Base-by-base conservation (phyloP, 2,113 vertebrate genomes). In the Notechis scutatus region DNA sequence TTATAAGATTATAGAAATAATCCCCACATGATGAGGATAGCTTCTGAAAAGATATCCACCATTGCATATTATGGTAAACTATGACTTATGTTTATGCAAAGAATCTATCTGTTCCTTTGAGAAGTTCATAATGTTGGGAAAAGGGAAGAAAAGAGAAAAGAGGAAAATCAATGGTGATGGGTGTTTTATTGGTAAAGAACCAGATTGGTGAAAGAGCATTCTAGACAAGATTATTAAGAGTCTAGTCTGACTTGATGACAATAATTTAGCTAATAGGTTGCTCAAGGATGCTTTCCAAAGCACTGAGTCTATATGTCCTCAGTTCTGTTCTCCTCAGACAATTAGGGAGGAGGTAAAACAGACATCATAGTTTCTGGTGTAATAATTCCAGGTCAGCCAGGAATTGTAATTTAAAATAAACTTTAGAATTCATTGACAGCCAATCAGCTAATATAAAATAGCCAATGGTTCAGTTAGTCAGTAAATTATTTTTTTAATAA, bases 391-490 rank as follows among this genome's bases (percentile, higher is more conserved):
- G 14, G n/a, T 39, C 34, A 74, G 15, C 69, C 69, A 74, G 69
- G 14, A 20, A 34, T 74, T 74, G 69, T 74, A 74, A 74, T 74
- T 74, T 74, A 74, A 74, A 74, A 20, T 34, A 74, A 74, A 74
- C 14, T 34, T 34, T 34, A 74, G 69, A 39, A 74, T 74, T 88
- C 26, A 88, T 1, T 52, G 47, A 87, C n/a, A 59, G 0, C 55
- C 6, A 0, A 0, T 5, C 74, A 34, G 92, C 2, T 1, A 69
- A 24, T 59, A 64, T 54, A 86, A 0, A 15, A 6, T 52, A 0
- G 88, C 45, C 0, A 50, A 0, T 0, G 26, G 52, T 20, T 88
- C 47, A 26, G 1, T 0, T 0, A 0, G 88, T 23, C 39, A 2
- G 21, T 7, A 90, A 64, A 39, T 90, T 39, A 90, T n/a, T 5